Percentiles rank a stretch among this genome's conserved stretches.
Evolutionary conservation across 2,888 invertebrate species (phyloP).

Genomic region (Sycophila texana): DNA sequence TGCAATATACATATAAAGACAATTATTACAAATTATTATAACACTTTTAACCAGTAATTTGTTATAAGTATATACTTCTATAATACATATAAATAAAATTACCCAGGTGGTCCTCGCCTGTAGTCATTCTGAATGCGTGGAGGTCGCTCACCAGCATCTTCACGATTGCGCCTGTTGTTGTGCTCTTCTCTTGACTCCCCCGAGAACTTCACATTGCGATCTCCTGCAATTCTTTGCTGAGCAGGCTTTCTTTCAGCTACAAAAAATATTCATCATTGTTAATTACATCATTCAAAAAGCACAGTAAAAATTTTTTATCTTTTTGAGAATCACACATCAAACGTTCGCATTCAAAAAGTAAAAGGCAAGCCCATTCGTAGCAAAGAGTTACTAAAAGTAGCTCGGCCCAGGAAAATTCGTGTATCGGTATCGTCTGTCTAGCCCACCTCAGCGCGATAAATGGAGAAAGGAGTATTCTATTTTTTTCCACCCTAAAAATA

Average conservation of each 20-base stretch:
- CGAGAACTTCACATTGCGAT: conserved; percentile 77
- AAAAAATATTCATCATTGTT: not conserved
- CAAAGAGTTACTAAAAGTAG: conserved; percentile 31
- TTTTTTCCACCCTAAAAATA: conserved; percentile 47
- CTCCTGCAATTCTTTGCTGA: conserved; percentile 68
- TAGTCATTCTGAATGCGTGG: conserved; percentile 64
- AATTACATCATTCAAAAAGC: too few relatives aligned
- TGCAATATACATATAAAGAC: too few relatives aligned
- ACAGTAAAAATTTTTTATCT: too few relatives aligned
- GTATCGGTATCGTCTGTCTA: too few relatives aligned
- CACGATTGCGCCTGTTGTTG: conserved; percentile 82
- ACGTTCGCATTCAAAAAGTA: conserved; percentile 27
- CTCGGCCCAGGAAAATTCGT: not conserved
- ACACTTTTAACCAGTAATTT: not conserved
- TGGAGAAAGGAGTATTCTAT: conserved; percentile 28
- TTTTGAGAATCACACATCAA: not conserved
- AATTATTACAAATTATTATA: too few relatives aligned
- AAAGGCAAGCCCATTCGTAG: conserved; percentile 1
- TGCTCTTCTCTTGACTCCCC: conserved; percentile 84
- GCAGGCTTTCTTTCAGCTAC: conserved; percentile 76
- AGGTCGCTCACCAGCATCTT: conserved; percentile 74
- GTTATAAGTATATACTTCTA: not conserved
- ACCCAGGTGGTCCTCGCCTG: conserved; percentile 71
- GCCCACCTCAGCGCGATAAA: not conserved
- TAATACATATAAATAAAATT: conserved; percentile 50